Conservation (phyloP, 2,797 vertebrate species). For the Taenioides sp. region DNA sequence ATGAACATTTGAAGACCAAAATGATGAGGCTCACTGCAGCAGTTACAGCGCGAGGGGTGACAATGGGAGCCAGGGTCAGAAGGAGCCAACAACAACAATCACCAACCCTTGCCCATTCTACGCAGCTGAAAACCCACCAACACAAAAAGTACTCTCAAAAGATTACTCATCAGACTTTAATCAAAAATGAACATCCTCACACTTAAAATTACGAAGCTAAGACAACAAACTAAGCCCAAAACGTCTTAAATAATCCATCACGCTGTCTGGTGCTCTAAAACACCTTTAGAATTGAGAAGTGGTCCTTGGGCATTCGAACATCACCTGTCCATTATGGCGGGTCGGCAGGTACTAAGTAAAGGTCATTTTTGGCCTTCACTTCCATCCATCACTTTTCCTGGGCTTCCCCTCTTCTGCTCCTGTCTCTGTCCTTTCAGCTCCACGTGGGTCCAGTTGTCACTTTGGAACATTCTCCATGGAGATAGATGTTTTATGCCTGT, state of each 20-base stretch:
- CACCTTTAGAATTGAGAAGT: slow-evolving; percentile 17
- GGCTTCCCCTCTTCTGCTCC: slow-evolving; percentile 24
- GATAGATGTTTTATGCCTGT: too few species aligned
- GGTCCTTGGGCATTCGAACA: slow-evolving; percentile 27
- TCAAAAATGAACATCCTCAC: neutral
- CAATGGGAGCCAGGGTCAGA: too few species aligned
- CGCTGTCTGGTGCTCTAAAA: neutral
- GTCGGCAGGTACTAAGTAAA: slow-evolving; percentile 61
- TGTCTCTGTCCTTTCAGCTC: slow-evolving; percentile 21
- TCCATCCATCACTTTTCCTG: slow-evolving; percentile 58
- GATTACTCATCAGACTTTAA: neutral
- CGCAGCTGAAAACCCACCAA: too few species aligned
- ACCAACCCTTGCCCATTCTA: too few species aligned
- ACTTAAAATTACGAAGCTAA: neutral
- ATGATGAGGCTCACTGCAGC: too few species aligned
- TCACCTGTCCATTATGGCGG: slow-evolving; percentile 57
- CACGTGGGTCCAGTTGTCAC: slow-evolving; percentile 29
- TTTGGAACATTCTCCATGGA: too few species aligned
- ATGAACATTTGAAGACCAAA: too few species aligned
- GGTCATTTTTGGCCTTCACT: slow-evolving; percentile 42
- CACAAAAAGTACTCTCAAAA: neutral
- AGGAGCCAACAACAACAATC: too few species aligned
- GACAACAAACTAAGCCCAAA: neutral
- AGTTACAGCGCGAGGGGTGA: too few species aligned
- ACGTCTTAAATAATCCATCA: neutral